phyloP scores from a whole-genome alignment of 2,888 invertebrate genomes.

The Cataglyphis altisquamis region DNA sequence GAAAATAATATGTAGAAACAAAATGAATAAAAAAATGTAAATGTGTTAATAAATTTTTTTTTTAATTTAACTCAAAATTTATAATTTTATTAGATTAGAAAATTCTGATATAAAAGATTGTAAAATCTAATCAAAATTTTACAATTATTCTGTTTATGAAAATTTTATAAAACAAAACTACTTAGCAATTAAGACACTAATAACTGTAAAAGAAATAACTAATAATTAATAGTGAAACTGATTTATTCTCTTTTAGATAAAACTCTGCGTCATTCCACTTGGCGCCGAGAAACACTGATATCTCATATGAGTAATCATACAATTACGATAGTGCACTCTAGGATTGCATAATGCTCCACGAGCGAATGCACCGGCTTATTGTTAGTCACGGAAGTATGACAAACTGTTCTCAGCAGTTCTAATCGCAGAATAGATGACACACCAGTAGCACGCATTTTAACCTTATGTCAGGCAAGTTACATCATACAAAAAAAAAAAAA shows the following conservation, averaged over 20 bases:
- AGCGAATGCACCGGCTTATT: conserved; percentile 44
- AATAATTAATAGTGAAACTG: neutral
- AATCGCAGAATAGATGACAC: conserved; percentile 54
- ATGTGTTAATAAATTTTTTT: neutral
- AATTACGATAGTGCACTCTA: conserved; percentile 60
- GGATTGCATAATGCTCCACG: conserved; percentile 56
- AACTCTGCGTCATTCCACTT: neutral
- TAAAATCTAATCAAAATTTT: neutral
- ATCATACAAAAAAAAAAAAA: neutral
- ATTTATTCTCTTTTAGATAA: conserved; percentile 17
- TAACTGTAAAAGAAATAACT: neutral
- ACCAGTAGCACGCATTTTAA: neutral
- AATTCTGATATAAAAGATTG: neutral
- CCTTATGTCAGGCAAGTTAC: neutral
- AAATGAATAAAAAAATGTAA: neutral
- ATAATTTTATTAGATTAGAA: neutral
- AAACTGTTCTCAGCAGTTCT: conserved; percentile 41
- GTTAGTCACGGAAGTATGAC: conserved; percentile 63
- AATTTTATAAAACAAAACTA: neutral
- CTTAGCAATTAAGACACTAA: neutral
- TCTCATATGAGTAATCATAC: conserved; percentile 49
- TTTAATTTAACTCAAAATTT: neutral
- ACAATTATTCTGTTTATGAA: neutral
- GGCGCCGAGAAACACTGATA: conserved; percentile 19
- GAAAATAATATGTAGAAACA: neutral